Evolutionary conservation across 1,140 invertebrate species (phyloP).

Genomic region (Eumeta japonica): DNA sequence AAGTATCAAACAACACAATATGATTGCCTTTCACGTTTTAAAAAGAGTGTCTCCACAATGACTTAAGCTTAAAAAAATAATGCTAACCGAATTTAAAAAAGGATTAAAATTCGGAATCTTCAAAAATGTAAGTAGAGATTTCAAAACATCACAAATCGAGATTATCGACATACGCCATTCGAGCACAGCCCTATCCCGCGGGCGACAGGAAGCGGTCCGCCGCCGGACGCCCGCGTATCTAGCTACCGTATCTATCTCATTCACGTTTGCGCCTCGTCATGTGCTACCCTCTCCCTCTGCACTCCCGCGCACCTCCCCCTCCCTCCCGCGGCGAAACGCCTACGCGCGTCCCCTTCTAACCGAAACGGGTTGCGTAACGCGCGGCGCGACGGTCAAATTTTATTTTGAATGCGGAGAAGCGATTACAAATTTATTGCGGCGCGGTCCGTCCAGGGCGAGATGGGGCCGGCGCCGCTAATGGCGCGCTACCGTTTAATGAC

Average conservation of each 20-base stretch:
- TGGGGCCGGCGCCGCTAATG: constrained; percentile 7
- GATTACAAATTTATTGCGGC: constrained; percentile 44
- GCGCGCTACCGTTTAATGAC: constrained; percentile 32
- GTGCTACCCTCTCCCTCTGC: constrained; percentile 24
- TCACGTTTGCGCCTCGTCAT: constrained; percentile 36
- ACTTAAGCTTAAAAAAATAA: too few species aligned
- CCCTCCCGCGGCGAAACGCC: constrained; percentile 26
- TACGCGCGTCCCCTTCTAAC: too few species aligned
- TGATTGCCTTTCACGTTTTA: too few species aligned
- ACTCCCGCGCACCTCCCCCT: constrained; percentile 20
- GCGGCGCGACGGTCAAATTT: constrained; percentile 45
- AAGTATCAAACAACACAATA: too few species aligned
- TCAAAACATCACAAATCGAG: too few species aligned
- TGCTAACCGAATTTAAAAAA: too few species aligned
- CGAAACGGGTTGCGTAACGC: constrained; percentile 50
- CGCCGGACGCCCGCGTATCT: constrained; percentile 51
- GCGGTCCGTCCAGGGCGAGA: constrained; percentile 23
- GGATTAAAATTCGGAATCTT: too few species aligned
- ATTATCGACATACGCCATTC: too few species aligned
- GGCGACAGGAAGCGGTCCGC: constrained; percentile 44
- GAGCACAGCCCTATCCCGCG: too few species aligned
- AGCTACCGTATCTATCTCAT: constrained; percentile 47
- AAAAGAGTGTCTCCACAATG: too few species aligned
- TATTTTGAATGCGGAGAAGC: constrained; percentile 39
- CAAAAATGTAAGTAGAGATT: too few species aligned